These are phyloP conservation scores for Mormyrus hasselquistii DNA, from an alignment of 2,797 vertebrate species.

Conservation along the genomic window DNA sequence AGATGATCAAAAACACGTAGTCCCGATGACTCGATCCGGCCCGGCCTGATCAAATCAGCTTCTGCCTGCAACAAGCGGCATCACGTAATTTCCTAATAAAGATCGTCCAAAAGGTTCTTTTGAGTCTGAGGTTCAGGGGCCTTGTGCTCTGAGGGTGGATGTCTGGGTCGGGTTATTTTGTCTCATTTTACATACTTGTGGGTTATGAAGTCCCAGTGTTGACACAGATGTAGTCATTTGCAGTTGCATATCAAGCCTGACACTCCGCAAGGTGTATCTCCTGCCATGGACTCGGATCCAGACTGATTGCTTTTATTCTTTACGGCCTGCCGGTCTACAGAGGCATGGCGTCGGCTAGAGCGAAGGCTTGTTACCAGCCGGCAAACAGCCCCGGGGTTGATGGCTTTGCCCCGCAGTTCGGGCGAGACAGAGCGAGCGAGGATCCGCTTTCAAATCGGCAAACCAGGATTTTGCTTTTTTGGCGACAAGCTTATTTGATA, in stretches of 20 bases:
- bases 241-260: neutral
- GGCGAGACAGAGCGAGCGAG: neutral
- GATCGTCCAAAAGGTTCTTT: neutral
- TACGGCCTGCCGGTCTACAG: neutral
- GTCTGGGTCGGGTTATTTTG: neutral
- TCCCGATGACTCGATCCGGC: conserved; percentile 33
- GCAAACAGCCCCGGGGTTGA: neutral
- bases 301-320: neutral
- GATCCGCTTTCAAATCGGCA: neutral
- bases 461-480: neutral
- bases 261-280: neutral
- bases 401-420: neutral
- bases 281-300: neutral
- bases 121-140: neutral
- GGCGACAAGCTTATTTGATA: neutral
- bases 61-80: neutral
- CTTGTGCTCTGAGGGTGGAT: neutral
- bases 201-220: neutral
- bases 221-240: neutral
- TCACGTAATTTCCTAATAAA: neutral
- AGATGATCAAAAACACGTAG: conserved; percentile 41
- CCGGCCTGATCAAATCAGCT: conserved; percentile 10
- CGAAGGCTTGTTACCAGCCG: neutral
- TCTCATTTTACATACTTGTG: neutral
- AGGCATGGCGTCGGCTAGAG: neutral